A percentile compares a stretch with the other conserved stretches of the same genome.
Evolutionary conservation across 2,888 invertebrate genomes (phyloP).

Genomic region (Andrena bicolor): DNA sequence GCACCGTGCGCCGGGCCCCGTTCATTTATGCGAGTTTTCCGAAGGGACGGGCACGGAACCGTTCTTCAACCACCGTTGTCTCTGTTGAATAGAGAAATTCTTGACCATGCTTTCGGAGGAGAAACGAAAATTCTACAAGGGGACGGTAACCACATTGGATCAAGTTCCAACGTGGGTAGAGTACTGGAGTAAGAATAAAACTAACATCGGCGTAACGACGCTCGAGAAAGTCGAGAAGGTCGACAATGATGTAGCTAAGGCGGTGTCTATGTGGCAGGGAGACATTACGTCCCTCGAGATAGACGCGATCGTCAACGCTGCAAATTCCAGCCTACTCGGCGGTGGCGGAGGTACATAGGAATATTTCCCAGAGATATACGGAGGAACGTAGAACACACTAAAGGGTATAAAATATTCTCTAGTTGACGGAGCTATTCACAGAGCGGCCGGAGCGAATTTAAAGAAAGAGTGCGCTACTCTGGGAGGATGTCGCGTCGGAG

Average conservation of each 20-base stretch:
- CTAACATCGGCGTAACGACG: slow-evolving; percentile 79
- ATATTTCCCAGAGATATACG: background rate
- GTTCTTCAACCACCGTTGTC: slow-evolving; percentile 1
- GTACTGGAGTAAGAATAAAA: slow-evolving; percentile 84
- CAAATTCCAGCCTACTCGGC: slow-evolving; percentile 90
- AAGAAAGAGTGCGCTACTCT: slow-evolving; percentile 90
- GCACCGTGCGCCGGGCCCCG: too few relatives aligned
- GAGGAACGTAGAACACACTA: background rate
- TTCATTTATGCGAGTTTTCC: background rate
- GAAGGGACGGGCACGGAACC: background rate
- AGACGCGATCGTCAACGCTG: slow-evolving; percentile 96
- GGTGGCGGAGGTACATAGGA: slow-evolving; percentile 90
- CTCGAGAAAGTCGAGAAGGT: slow-evolving; percentile 71
- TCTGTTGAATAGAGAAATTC: slow-evolving; percentile 84
- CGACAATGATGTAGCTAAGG: slow-evolving; percentile 85
- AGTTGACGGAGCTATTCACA: slow-evolving; percentile 96
- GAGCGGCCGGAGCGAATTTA: slow-evolving; percentile 90
- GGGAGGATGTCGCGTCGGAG: slow-evolving; percentile 92
- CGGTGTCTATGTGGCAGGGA: slow-evolving; percentile 90
- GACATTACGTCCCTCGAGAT: slow-evolving; percentile 94
- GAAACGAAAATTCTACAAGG: slow-evolving; percentile 86
- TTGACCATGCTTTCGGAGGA: slow-evolving; percentile 86
- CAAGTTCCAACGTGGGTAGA: slow-evolving; percentile 87
- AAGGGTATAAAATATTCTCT: slow-evolving; percentile 52
- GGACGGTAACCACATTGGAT: slow-evolving; percentile 84